phyloP scores from a whole-genome alignment of 2,888 invertebrate species.

The Apamea anceps region DNA sequence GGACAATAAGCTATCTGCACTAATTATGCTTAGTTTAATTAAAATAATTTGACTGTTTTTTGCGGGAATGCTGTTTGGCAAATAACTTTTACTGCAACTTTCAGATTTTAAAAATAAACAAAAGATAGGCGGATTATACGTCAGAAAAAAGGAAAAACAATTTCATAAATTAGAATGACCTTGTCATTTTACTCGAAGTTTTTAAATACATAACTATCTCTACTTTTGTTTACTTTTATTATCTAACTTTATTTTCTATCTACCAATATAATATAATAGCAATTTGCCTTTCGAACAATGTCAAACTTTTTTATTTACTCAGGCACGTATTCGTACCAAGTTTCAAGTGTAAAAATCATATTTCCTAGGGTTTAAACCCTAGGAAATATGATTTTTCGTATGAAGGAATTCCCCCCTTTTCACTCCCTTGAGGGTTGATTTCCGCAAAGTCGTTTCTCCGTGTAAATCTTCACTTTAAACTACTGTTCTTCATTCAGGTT shows the following conservation, averaged over 20 bases:
- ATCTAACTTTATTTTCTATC: not conserved
- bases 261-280: not conserved
- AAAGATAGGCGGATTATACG: not conserved
- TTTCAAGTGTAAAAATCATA: too few relatives aligned
- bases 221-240: not conserved
- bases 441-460: not conserved
- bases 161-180: too few relatives aligned
- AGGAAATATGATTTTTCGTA: not conserved
- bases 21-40: too few relatives aligned
- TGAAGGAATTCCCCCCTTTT: not conserved
- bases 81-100: not conserved
- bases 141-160: too few relatives aligned
- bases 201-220: too few relatives aligned
- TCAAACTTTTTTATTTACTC: not conserved
- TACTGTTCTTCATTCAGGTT: not conserved
- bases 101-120: not conserved
- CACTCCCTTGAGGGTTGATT: not conserved
- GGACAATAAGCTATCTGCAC: too few relatives aligned
- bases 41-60: not conserved
- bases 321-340: not conserved
- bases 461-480: not conserved
- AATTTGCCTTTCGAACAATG: not conserved
- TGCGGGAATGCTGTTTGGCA: not conserved
- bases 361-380: not conserved
- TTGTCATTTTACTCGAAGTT: too few relatives aligned